Evolutionary conservation across 2,113 vertebrate species (phyloP), one percentile per base, ranked within the genome.

Genomic region (Ceyx cyanopectus): DNA sequence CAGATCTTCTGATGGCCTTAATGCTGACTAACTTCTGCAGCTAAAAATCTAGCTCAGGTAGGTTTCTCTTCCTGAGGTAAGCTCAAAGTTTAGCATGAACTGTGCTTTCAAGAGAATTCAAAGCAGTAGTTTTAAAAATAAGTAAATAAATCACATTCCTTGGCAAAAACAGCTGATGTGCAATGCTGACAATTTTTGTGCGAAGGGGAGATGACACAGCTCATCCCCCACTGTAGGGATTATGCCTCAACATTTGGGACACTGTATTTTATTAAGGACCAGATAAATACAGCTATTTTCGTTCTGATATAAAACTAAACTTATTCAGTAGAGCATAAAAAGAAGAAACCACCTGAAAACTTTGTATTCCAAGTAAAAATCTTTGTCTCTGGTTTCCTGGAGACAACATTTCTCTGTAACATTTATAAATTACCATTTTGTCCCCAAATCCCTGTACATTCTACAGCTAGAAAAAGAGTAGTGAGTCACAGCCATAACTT

Each of bases 381-480:
- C 65, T 81, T 80, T 77, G 40, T 32, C 70, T 75, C 7, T 14
- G 15, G 68, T 83, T 77, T 94, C 89, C 66, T 75, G 29, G 70
- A 92, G 70, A 89, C 66, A 79, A 46, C 3, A 7, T 76, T 91
- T 45, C 72, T 90, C 79, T 80, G 6, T 82, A 76, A 76, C 48
- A 67, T 48, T 56, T 69, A 46, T 37, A 93, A 95, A 56, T 45
- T 53, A 85, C 75, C 34, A 84, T 37, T 93, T 81, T 68, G 43
- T 45, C 65, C 88, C 61, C 20, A 89, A 62, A 92, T 67, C 37
- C 53, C 76, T 74, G 50, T 58, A 70, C 19, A 34, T 76, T 89
- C 80, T 88, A 83, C 51, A 83, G 14, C 48, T 57, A 95, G 73
- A 74, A 82, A 81, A 69, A 62, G 32, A 86, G 30, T 68, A 89